Percentiles rank a stretch among this genome's conserved stretches.
Evolutionary conservation across 2,797 vertebrate genomes (phyloP).

Genomic region (Cyclura pinguis): DNA sequence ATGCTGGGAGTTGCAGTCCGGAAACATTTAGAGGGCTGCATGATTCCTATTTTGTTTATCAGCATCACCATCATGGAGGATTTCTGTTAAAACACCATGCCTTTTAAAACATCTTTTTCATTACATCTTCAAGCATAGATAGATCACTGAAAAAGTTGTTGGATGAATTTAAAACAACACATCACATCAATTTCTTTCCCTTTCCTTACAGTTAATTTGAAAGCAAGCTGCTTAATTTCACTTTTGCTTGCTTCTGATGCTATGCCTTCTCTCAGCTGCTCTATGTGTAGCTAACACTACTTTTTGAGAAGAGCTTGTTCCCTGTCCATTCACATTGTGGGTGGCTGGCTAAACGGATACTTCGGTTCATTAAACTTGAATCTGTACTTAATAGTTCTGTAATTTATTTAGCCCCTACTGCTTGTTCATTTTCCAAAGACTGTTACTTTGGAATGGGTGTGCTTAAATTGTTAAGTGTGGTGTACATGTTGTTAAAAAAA

Average conservation of each 20-base stretch:
- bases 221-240: background rate
- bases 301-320: background rate
- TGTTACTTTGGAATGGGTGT: background rate
- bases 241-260: background rate
- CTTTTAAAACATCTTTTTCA: background rate
- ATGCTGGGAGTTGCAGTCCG: too few species aligned
- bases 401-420: background rate
- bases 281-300: background rate
- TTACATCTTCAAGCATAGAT: background rate
- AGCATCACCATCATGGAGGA: background rate
- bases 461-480: background rate
- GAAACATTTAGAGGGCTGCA: too few species aligned
- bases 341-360: background rate
- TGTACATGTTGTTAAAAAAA: background rate
- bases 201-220: constrained; percentile 13
- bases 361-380: constrained; percentile 16
- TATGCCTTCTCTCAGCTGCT: background rate
- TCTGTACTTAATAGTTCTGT: background rate
- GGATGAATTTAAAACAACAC: background rate
- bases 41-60: background rate
- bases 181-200: constrained; percentile 6
- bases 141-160: background rate
- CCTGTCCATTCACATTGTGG: background rate
- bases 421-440: background rate
- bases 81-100: constrained; percentile 20